Conservation (phyloP, 2,888 invertebrate species). For the Nysson spinosus region DNA sequence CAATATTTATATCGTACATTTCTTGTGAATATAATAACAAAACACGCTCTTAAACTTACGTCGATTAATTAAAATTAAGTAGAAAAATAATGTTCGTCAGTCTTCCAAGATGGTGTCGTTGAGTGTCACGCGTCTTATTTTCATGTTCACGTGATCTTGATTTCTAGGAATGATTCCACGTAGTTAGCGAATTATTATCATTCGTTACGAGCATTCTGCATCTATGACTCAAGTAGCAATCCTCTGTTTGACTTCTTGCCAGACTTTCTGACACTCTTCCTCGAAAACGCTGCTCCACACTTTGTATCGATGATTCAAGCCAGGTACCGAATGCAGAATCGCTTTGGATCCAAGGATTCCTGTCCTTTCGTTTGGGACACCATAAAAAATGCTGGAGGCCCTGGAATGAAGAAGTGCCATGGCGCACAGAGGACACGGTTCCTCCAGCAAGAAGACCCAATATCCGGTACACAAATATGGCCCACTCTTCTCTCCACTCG, state of each 20-base stretch:
- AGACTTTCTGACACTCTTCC: constrained; percentile 70
- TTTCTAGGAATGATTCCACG: too few species aligned
- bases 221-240: constrained; percentile 16
- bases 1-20: too few species aligned
- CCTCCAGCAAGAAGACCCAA: constrained; percentile 88
- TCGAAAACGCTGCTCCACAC: constrained; percentile 85
- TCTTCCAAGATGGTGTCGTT: too few species aligned
- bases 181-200: constrained; percentile 14
- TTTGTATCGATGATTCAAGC: constrained; percentile 94
- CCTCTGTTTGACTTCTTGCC: constrained; percentile 42
- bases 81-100: too few species aligned
- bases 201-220: not conserved
- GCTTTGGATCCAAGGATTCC: constrained; percentile 87
- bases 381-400: constrained; percentile 89
- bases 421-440: constrained; percentile 96
- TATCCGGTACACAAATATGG: constrained; percentile 94
- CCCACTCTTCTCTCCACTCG: constrained; percentile 77
- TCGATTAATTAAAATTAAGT: too few species aligned
- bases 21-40: too few species aligned
- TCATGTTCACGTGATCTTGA: too few species aligned
- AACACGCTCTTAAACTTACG: too few species aligned
- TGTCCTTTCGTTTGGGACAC: constrained; percentile 77
- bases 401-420: constrained; percentile 98
- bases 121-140: too few species aligned
- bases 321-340: constrained; percentile 87